phyloP scores from a whole-genome alignment of 2,797 vertebrate species.

The Phylloscopus collybita region DNA sequence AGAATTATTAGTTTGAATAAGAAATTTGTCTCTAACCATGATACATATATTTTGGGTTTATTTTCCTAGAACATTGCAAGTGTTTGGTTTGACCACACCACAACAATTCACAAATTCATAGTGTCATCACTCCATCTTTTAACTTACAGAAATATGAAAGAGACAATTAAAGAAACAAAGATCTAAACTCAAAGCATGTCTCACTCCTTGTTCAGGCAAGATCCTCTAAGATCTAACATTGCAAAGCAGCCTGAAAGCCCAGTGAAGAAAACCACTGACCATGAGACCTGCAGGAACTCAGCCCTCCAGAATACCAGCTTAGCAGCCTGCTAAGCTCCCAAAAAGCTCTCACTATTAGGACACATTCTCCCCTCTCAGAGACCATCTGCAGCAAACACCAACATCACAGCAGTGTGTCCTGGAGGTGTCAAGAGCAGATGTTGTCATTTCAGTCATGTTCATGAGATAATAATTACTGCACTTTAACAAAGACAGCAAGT shows the following conservation, averaged over 20 bases:
- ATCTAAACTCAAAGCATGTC: not conserved
- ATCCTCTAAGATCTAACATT: not conserved
- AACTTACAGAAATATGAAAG: not conserved
- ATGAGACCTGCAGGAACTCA: not conserved
- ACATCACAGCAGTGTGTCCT: not conserved
- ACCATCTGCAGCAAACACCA: not conserved
- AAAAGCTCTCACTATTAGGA: not conserved
- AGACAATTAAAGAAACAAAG: not conserved
- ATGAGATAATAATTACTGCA: not conserved
- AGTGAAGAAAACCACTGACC: not conserved
- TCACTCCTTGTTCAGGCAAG: not conserved
- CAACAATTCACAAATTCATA: not conserved
- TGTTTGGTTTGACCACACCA: not conserved
- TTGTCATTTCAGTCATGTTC: not conserved
- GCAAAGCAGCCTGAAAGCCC: not conserved
- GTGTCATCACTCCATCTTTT: not conserved
- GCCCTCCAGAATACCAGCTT: not conserved
- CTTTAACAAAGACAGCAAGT: not conserved
- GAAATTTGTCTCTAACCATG: not conserved
- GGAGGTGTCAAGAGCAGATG: not conserved
- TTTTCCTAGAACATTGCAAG: not conserved
- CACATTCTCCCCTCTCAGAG: not conserved
- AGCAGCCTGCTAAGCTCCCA: not conserved
- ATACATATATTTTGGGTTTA: not conserved
- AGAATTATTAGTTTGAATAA: not conserved